phyloP scores from a whole-genome alignment of 2,113 vertebrate genomes.

The Callipepla squamata region DNA sequence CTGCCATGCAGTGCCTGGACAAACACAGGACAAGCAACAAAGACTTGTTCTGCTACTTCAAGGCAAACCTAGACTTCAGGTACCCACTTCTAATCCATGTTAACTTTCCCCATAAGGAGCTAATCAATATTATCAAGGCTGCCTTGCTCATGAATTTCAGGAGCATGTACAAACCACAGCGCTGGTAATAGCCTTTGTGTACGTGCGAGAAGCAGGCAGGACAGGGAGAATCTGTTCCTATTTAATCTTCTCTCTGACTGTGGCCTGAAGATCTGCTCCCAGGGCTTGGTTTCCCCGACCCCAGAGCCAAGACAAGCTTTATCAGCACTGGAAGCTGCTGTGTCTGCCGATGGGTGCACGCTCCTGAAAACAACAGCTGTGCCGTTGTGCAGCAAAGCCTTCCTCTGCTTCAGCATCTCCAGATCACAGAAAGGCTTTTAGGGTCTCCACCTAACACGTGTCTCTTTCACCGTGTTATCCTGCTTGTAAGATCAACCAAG shows the following conservation, averaged over 20 bases:
- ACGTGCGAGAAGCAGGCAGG: neutral
- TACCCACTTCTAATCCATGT: neutral
- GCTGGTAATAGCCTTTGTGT: neutral
- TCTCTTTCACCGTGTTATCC: neutral
- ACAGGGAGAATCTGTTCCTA: neutral
- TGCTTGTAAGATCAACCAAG: neutral
- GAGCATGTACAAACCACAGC: neutral
- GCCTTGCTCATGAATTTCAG: neutral
- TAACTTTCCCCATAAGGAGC: neutral
- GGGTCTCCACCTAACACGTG: neutral
- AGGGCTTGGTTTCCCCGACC: neutral
- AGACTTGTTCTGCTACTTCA: neutral
- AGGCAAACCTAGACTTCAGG: neutral
- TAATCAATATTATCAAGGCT: neutral
- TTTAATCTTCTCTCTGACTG: neutral
- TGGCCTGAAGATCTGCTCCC: neutral
- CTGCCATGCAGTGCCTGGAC: neutral
- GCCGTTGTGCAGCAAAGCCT: rapidly evolving
- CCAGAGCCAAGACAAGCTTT: neutral
- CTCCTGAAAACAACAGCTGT: neutral
- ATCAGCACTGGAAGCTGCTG: neutral
- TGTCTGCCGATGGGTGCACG: neutral
- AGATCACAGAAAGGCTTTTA: neutral
- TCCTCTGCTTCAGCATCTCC: neutral
- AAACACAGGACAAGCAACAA: neutral